phyloP scores from a whole-genome alignment of 2,797 vertebrate species.

The Cetoscarus ocellatus region DNA sequence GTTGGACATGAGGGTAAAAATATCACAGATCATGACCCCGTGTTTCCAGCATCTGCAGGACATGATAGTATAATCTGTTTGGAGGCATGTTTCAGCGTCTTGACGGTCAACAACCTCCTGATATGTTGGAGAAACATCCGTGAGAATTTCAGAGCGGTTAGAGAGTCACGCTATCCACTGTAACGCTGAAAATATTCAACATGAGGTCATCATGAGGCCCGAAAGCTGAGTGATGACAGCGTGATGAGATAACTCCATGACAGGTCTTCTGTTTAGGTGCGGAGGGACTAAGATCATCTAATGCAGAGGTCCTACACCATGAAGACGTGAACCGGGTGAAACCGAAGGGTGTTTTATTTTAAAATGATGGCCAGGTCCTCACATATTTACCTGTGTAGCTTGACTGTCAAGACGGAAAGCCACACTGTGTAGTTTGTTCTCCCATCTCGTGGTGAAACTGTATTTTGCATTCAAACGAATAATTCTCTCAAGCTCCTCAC shows the following conservation, averaged over 20 bases:
- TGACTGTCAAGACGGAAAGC: too few species aligned
- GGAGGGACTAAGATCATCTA: too few species aligned
- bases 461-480: too few species aligned
- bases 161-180: neutral
- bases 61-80: neutral
- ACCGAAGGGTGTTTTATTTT: too few species aligned
- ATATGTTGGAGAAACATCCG: neutral
- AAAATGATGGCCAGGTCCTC: too few species aligned
- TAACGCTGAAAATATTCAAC: neutral
- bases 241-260: neutral
- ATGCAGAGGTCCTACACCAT: too few species aligned
- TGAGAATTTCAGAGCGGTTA: neutral
- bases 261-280: too few species aligned
- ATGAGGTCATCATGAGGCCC: neutral
- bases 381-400: too few species aligned
- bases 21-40: constrained; percentile 44
- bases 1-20: constrained; percentile 43
- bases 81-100: neutral
- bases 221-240: neutral
- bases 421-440: too few species aligned
- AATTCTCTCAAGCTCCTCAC: too few species aligned
- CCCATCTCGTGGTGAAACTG: too few species aligned
- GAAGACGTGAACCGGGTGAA: too few species aligned
- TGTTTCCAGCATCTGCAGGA: constrained; percentile 33
- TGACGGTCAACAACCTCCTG: neutral